These are phyloP conservation scores for Brachionus plicatilis DNA, from an alignment of 1,140 invertebrate genomes.

Conservation along the genomic window DNA sequence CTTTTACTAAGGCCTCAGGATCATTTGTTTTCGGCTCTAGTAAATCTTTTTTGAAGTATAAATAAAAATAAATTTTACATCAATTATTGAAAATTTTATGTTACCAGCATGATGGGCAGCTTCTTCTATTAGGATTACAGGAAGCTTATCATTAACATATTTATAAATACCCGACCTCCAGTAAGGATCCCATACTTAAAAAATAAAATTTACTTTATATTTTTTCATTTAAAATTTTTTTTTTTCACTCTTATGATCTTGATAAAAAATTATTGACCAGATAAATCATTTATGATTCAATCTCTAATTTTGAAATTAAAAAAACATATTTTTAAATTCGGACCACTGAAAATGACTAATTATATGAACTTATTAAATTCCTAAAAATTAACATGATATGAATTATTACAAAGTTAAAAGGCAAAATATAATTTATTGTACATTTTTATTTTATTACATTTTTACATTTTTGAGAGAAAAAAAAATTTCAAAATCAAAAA, in stretches of 20 bases:
- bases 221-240: neutral
- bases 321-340: too few species aligned
- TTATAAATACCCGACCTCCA: constrained; percentile 74
- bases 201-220: neutral
- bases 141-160: constrained; percentile 70
- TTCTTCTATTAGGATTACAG: constrained; percentile 64
- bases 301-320: neutral
- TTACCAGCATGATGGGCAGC: constrained; percentile 58
- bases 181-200: constrained; percentile 70
- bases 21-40: constrained; percentile 66
- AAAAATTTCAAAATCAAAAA: too few species aligned
- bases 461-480: too few species aligned
- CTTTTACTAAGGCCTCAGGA: constrained; percentile 64
- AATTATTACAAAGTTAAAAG: too few species aligned
- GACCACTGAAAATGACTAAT: too few species aligned
- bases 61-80: constrained; percentile 64
- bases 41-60: constrained; percentile 61
- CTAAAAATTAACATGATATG: too few species aligned
- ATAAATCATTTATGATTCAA: neutral
- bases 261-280: neutral
- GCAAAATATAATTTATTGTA: too few species aligned
- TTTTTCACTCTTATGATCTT: neutral
- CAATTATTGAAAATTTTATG: constrained; percentile 69
- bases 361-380: too few species aligned
- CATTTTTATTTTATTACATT: too few species aligned